Conservation (phyloP, 2,797 vertebrate genomes). For the Poecilia picta region DNA sequence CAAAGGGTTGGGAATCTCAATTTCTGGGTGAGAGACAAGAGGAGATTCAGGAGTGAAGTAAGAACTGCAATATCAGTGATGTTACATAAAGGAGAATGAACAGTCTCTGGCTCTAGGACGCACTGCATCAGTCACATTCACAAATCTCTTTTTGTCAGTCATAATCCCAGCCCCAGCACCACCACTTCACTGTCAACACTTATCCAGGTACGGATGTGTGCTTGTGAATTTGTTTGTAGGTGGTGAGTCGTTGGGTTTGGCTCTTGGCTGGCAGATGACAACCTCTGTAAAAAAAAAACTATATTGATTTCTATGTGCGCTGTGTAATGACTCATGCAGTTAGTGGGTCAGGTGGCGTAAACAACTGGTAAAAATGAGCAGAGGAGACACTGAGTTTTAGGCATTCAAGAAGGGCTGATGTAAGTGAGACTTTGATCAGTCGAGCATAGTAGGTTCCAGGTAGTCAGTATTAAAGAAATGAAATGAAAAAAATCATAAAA, state of each 20-base stretch:
- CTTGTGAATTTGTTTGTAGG: conserved; percentile 34
- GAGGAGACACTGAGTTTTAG: conserved; percentile 30
- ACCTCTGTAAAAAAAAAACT: conserved; percentile 45
- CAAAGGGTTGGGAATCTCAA: conserved; percentile 51
- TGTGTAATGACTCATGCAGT: conserved; percentile 43
- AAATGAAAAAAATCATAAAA: too few species aligned
- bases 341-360: conserved; percentile 47
- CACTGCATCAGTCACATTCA: conserved; percentile 42
- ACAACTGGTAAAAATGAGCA: conserved; percentile 37
- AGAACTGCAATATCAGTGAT: conserved; percentile 21
- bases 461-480: background rate
- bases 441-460: background rate
- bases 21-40: conserved; percentile 34
- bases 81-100: conserved; percentile 24
- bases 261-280: conserved; percentile 48
- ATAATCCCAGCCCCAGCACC: conserved; percentile 46
- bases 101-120: conserved; percentile 22
- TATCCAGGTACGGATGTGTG: conserved; percentile 23
- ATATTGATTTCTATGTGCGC: conserved; percentile 53
- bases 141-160: conserved; percentile 53
- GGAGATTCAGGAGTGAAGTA: conserved; percentile 5
- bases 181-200: conserved; percentile 39
- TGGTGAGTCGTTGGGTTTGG: conserved; percentile 53
- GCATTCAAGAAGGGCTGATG: conserved; percentile 21
- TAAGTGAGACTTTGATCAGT: conserved; percentile 20